phyloP scores from a whole-genome alignment of 2,113 vertebrate species.

The Amia ocellicauda region DNA sequence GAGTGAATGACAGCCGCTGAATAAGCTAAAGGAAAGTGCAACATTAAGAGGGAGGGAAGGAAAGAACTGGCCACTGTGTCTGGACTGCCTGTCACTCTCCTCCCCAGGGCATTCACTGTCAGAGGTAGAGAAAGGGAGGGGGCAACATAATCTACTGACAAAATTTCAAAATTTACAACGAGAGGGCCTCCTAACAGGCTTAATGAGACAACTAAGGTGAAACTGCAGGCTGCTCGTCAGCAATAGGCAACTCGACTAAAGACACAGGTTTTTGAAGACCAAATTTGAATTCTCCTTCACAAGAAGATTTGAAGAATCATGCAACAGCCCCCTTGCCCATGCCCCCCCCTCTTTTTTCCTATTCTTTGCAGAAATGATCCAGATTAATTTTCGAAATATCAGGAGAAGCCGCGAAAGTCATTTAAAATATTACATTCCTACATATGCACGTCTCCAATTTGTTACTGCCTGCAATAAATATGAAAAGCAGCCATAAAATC shows the following conservation, averaged over 20 bases:
- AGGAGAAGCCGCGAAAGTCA: background rate
- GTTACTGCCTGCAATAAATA: slow-evolving; percentile 14
- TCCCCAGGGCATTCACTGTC: background rate
- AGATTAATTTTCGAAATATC: background rate
- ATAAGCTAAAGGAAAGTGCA: slow-evolving; percentile 42
- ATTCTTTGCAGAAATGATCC: slow-evolving; percentile 2
- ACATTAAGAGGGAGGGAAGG: slow-evolving; percentile 56
- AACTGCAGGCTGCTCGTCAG: background rate
- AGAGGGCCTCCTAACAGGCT: background rate
- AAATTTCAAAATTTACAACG: slow-evolving; percentile 1
- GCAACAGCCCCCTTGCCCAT: background rate
- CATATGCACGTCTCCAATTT: slow-evolving; percentile 1
- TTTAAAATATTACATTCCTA: background rate
- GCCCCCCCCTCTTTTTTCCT: too few relatives aligned
- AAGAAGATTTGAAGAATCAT: background rate
- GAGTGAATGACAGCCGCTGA: slow-evolving; percentile 60
- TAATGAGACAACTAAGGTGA: background rate
- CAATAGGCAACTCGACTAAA: too few relatives aligned
- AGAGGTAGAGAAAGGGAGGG: background rate
- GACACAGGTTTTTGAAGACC: too few relatives aligned
- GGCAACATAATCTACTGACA: slow-evolving; percentile 6
- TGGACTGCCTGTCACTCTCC: slow-evolving; percentile 15
- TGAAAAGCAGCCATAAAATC: slow-evolving; percentile 14
- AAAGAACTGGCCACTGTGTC: slow-evolving; percentile 41
- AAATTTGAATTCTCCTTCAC: too few relatives aligned